A percentile compares a stretch with the other conserved stretches of the same genome.
Evolutionary conservation across 2,113 vertebrate species (phyloP).

Genomic region (Petrocephalus microphthalmus): DNA sequence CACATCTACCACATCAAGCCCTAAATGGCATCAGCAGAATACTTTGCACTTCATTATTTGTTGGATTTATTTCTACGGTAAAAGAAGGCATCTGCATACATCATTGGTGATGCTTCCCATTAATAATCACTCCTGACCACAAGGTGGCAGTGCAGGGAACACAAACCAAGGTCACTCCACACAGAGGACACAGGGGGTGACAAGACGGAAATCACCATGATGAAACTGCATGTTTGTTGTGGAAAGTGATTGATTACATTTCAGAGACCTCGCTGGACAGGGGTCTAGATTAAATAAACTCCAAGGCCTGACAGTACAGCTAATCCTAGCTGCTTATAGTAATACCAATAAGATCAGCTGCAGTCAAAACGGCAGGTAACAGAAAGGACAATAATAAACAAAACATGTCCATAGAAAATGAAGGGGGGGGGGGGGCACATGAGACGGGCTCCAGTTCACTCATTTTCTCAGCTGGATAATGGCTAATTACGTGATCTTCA

Average conservation of each 20-base stretch:
- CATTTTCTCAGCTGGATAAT: background rate
- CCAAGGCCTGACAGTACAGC: background rate
- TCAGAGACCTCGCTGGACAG: background rate
- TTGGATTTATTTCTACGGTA: background rate
- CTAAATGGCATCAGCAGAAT: background rate
- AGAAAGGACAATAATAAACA: background rate
- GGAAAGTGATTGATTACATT: background rate
- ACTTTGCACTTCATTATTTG: background rate
- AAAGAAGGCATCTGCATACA: background rate
- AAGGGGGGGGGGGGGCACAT: background rate
- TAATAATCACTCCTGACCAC: conserved; percentile 31
- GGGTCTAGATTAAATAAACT: background rate
- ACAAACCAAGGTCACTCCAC: background rate
- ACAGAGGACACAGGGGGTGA: background rate
- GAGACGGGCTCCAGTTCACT: background rate
- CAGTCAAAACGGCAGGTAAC: background rate
- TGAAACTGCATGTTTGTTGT: conserved; percentile 21
- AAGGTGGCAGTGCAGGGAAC: conserved; percentile 42
- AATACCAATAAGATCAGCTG: background rate
- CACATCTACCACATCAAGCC: background rate
- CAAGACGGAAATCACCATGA: background rate
- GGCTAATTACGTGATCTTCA: background rate
- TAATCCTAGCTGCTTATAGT: background rate
- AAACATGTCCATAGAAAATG: background rate
- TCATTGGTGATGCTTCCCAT: background rate